Conservation (phyloP, 2,113 vertebrate species). For the Ia io region DNA sequence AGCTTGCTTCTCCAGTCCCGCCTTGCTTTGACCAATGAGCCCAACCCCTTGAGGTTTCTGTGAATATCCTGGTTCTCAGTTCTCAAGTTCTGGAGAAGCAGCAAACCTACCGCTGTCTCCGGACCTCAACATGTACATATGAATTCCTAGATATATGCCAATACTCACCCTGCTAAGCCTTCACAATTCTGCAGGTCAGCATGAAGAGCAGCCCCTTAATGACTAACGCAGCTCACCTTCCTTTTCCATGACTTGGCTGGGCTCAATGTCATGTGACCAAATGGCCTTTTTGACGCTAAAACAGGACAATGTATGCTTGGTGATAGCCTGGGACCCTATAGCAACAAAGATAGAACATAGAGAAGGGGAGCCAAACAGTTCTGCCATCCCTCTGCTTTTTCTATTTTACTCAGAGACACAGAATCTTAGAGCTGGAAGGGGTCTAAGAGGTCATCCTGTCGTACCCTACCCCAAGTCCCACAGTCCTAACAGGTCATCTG, state of each 20-base stretch:
- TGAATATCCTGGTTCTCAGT: neutral
- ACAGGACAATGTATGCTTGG: neutral
- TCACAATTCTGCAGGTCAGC: neutral
- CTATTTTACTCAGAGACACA: neutral
- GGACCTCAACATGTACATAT: neutral
- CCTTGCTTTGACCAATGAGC: neutral
- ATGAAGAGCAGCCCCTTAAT: neutral
- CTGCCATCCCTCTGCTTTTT: neutral
- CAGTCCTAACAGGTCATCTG: neutral
- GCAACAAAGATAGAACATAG: neutral
- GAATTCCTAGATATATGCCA: neutral
- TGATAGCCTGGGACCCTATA: neutral
- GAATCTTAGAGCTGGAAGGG: neutral
- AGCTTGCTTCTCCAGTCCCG: neutral
- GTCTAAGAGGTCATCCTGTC: neutral
- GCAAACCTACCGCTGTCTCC: neutral
- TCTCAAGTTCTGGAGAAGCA: neutral
- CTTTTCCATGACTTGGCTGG: neutral
- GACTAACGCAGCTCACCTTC: neutral
- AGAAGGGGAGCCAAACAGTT: neutral
- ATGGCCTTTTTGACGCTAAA: neutral
- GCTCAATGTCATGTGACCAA: neutral
- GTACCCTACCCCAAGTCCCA: neutral
- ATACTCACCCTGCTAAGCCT: neutral
- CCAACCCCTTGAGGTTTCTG: neutral